A percentile compares a stretch with the other conserved stretches of the same genome.
These are phyloP conservation scores for Malacoraja senta DNA, from an alignment of 2,797 vertebrate species.

Conservation along the genomic window DNA sequence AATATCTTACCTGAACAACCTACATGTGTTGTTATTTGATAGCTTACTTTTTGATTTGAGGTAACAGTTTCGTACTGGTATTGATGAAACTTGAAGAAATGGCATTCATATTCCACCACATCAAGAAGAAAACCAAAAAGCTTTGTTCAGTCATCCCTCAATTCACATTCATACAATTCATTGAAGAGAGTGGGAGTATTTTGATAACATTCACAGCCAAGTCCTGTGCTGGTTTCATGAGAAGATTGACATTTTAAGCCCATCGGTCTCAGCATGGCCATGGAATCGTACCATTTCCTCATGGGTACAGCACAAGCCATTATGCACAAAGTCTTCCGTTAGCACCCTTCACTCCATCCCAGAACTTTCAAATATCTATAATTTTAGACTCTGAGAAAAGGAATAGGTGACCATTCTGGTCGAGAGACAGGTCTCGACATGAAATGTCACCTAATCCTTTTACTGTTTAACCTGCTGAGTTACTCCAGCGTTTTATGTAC, in stretches of 20 bases:
- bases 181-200: not conserved
- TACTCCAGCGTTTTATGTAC: not conserved
- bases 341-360: too few species aligned
- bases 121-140: not conserved
- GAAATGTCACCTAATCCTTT: too few species aligned
- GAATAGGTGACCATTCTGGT: too few species aligned
- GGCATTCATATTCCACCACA: not conserved
- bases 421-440: too few species aligned
- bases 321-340: not conserved
- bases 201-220: not conserved
- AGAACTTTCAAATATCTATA: not conserved
- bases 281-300: not conserved
- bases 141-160: not conserved
- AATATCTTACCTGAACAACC: not conserved
- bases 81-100: not conserved
- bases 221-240: not conserved
- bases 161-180: not conserved
- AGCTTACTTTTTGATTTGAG: not conserved
- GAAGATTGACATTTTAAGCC: not conserved
- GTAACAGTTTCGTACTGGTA: not conserved
- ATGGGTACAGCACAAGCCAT: not conserved
- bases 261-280: not conserved
- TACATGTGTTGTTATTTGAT: not conserved
- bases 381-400: too few species aligned
- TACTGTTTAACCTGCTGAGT: too few species aligned